Base-by-base conservation (phyloP, 2,113 vertebrate species). In the Paedocypris sp. region DNA sequence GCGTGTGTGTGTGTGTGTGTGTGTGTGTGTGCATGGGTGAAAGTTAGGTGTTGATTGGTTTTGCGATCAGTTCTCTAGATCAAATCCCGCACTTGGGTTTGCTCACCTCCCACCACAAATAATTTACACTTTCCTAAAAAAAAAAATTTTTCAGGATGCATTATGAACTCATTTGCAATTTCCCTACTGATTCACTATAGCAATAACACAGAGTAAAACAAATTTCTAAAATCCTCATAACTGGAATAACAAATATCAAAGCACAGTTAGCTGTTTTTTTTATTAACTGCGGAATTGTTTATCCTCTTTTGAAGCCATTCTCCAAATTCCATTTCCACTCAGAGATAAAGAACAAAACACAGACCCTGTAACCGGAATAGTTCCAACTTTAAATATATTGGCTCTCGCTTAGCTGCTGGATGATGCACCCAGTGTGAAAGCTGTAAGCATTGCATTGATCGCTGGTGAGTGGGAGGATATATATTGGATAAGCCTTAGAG, bases 401-500 rank as follows among this genome's bases (percentile, higher is more conserved):
- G 46, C 36, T 51, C 18, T 52, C 39, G 36, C 9, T 15, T 52
- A 32, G 15, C 16, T 15, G 45, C 48, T 15, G 18, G 26, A 52
- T 23, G 51, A 54, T 29, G 16, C 45, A 28, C n/a, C 10, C 47
- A 43, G 26, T 3, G 6, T 45, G 38, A 7, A 50, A 45, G 39
- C 28, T 53, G 60, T 53, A 53, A 50, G 9, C 7, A 13, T 15
- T 16, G 36, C 36, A 16, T 41, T 43, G 47, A 20, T 42, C 29
- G 20, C 19, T 18, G 32, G 50, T 31, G 59, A 61, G 59, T 61
- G 46, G 46, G 46, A 41, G 35, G 33, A 50, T 43, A n/a, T 31
- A 47, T 43, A 48, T 31, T 62, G 60, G 23, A 52, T 42, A 52
- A 53, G 19, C 18, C 28, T 33, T 19, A 43, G 36, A 41, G 42